These are phyloP conservation scores for Poecilia velifera DNA, from an alignment of 2,797 vertebrate genomes.

Conservation along the genomic window DNA sequence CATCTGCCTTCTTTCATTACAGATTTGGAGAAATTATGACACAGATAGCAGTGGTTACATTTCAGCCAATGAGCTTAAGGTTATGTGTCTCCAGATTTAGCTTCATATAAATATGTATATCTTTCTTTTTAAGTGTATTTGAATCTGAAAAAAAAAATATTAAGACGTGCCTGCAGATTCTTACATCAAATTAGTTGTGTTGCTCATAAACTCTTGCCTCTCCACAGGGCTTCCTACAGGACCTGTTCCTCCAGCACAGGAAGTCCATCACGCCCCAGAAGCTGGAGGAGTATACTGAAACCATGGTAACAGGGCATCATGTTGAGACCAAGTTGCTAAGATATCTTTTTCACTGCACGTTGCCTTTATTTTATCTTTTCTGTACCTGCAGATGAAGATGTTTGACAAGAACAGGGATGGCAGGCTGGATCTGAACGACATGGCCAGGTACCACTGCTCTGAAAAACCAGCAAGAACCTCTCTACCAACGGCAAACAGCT, in stretches of 20 bases:
- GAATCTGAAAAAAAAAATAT: too few species aligned
- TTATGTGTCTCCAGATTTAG: slow-evolving; percentile 41
- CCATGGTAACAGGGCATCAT: slow-evolving; percentile 83
- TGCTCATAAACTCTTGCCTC: background rate
- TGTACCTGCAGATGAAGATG: slow-evolving; percentile 87
- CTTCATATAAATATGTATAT: too few species aligned
- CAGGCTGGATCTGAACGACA: slow-evolving; percentile 88
- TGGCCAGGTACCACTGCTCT: slow-evolving; percentile 85
- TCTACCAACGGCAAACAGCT: background rate
- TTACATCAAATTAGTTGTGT: background rate
- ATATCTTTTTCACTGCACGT: fast-evolving
- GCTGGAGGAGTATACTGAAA: slow-evolving; percentile 86
- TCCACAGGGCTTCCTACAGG: slow-evolving; percentile 87
- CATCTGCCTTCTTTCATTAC: slow-evolving; percentile 7
- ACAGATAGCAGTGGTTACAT: slow-evolving; percentile 93
- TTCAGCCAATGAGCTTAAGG: slow-evolving; percentile 87
- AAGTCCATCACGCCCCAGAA: slow-evolving; percentile 81
- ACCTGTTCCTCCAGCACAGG: slow-evolving; percentile 88
- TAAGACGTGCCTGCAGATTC: background rate
- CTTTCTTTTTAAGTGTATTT: too few species aligned
- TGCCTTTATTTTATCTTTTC: background rate
- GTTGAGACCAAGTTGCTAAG: background rate
- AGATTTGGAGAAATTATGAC: slow-evolving; percentile 94
- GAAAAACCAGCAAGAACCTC: background rate
- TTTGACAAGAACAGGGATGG: slow-evolving; percentile 92